These are phyloP conservation scores for Podarcis cretensis DNA, from an alignment of 2,113 vertebrate genomes.

Conservation along the genomic window DNA sequence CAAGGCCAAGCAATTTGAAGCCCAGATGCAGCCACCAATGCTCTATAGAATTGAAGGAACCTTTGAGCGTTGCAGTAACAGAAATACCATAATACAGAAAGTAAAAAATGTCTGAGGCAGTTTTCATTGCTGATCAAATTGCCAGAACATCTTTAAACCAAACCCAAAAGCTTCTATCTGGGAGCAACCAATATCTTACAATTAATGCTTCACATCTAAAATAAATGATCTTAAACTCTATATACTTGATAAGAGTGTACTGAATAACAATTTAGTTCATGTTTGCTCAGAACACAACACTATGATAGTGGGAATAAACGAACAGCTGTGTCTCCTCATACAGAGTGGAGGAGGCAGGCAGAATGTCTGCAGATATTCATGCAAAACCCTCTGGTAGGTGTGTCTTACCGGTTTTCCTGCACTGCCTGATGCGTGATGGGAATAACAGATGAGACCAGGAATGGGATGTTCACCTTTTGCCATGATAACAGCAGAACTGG, in stretches of 20 bases:
- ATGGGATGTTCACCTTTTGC: slow-evolving; percentile 89
- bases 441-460: slow-evolving; percentile 86
- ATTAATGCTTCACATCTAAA: background rate
- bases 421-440: slow-evolving; percentile 89
- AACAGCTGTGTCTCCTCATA: slow-evolving; percentile 38
- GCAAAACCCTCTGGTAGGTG: slow-evolving; percentile 70
- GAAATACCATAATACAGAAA: background rate
- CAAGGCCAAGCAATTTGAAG: background rate
- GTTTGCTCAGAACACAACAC: slow-evolving; percentile 15
- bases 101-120: background rate
- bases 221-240: slow-evolving; percentile 4
- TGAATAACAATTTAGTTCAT: slow-evolving; percentile 32
- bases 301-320: slow-evolving; percentile 58
- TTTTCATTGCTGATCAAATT: slow-evolving; percentile 8
- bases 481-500: slow-evolving; percentile 91
- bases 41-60: background rate
- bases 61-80: background rate
- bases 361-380: slow-evolving; percentile 67
- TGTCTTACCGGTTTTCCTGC: slow-evolving; percentile 84
- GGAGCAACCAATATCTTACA: background rate
- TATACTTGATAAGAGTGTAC: slow-evolving; percentile 24
- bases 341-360: slow-evolving; percentile 58
- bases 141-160: background rate
- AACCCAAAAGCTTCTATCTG: background rate
- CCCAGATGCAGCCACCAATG: background rate